Evolutionary conservation across 2,797 vertebrate species (phyloP).

Genomic region (Lepus townsendii): DNA sequence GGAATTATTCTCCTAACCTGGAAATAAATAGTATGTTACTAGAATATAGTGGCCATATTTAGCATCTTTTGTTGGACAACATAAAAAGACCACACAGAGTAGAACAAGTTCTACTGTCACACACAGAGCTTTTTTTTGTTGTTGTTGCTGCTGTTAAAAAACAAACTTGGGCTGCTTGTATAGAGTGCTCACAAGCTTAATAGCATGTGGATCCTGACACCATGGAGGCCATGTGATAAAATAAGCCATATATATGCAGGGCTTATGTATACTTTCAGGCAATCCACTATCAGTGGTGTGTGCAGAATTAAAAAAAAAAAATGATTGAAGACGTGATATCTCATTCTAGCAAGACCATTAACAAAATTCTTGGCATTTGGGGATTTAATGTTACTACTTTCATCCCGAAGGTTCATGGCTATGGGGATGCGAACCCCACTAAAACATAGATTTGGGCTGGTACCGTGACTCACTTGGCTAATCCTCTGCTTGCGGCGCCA

Average conservation of each 20-base stretch:
- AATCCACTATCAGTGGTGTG: background rate
- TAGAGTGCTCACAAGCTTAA: background rate
- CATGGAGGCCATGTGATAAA: background rate
- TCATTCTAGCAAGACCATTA: background rate
- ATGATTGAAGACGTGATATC: background rate
- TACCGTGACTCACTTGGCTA: too few species aligned
- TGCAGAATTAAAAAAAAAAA: conserved; percentile 27
- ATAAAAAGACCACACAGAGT: background rate
- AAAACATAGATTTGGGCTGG: background rate
- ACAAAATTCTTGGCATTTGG: conserved; percentile 35
- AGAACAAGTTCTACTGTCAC: background rate
- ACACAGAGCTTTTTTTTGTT: background rate
- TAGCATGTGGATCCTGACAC: background rate
- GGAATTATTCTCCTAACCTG: conserved; percentile 14
- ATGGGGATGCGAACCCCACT: background rate
- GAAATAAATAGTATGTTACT: background rate
- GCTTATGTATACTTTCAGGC: conserved; percentile 26
- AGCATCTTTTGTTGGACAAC: background rate
- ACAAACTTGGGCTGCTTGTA: background rate
- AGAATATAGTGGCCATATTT: background rate
- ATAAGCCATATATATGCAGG: background rate
- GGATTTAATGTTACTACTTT: background rate
- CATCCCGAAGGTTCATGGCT: background rate
- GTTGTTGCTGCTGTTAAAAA: background rate
- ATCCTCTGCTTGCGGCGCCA: too few species aligned